phyloP scores from a whole-genome alignment of 2,888 invertebrate species.

The Diploptera punctata region DNA sequence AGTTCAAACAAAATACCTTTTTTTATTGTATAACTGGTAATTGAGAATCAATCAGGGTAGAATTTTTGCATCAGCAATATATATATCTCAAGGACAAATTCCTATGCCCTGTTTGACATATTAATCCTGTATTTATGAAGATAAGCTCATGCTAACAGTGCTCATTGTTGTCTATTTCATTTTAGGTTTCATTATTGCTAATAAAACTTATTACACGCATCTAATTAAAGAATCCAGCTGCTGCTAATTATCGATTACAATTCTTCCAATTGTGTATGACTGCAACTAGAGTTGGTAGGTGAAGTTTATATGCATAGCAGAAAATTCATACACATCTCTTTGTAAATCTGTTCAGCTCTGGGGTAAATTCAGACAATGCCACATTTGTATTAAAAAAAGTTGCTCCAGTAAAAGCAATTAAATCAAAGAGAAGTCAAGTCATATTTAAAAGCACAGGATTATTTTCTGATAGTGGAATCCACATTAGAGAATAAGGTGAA shows the following conservation, averaged over 20 bases:
- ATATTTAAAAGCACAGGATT: not conserved
- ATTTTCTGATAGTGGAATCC: not conserved
- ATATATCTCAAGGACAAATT: not conserved
- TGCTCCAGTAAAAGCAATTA: too few relatives aligned
- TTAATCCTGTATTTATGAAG: too few relatives aligned
- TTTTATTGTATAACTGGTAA: not conserved
- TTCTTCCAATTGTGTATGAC: not conserved
- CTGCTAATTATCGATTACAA: not conserved
- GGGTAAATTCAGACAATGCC: too few relatives aligned
- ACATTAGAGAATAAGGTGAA: not conserved
- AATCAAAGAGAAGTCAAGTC: not conserved
- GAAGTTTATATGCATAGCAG: not conserved
- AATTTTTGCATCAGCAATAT: too few relatives aligned
- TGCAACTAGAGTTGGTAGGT: not conserved
- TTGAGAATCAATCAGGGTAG: not conserved
- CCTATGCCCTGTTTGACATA: not conserved
- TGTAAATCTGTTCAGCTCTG: too few relatives aligned
- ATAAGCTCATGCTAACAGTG: too few relatives aligned
- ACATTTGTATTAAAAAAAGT: too few relatives aligned
- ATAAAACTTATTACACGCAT: not conserved
- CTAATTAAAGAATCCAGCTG: not conserved
- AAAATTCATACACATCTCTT: too few relatives aligned
- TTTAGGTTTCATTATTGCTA: too few relatives aligned
- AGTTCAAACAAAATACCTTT: not conserved
- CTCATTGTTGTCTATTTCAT: too few relatives aligned